Percentiles rank a stretch among this genome's conserved stretches.
phyloP scores from a whole-genome alignment of 2,113 vertebrate species.

The Platichthys flesus region DNA sequence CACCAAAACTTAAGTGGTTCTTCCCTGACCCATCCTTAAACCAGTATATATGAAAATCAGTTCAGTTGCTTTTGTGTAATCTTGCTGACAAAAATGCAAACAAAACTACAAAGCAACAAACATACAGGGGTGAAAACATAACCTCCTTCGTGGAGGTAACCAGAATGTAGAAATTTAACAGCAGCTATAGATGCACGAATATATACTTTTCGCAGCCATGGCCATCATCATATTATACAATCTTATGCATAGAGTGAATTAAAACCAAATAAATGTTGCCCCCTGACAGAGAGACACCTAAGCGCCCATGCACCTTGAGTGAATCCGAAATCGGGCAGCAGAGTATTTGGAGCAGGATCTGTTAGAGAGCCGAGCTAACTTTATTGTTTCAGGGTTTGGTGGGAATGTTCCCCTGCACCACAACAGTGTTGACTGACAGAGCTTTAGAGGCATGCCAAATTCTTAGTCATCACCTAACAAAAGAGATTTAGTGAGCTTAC shows the following conservation, averaged over 20 bases:
- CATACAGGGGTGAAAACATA: no score
- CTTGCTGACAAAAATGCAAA: no score
- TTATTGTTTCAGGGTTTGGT: conserved; percentile 72
- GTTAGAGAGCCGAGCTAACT: conserved; percentile 44
- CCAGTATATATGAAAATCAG: no score
- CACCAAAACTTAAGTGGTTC: no score
- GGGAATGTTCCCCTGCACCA: conserved; percentile 68
- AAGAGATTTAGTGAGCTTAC: conserved; percentile 75
- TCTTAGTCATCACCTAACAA: conserved; percentile 74
- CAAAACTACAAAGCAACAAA: no score
- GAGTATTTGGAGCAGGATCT: conserved; percentile 55
- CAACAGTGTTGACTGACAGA: conserved; percentile 65
- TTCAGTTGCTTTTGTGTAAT: no score
- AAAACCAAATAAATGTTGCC: neutral
- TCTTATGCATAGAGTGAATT: neutral
- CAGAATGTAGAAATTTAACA: no score
- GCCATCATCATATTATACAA: neutral
- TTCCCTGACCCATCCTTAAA: no score
- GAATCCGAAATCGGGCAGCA: conserved; percentile 9
- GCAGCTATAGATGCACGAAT: no score
- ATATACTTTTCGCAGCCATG: neutral
- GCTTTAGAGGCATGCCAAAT: conserved; percentile 69
- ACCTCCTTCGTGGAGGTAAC: no score
- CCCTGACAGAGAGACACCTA: neutral
- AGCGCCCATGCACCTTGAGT: conserved; percentile 36